These are phyloP conservation scores for Haliclystus octoradiatus DNA, from an alignment of 30 jellyfish, hydroid and myxozoan species.

Conservation along the genomic window DNA sequence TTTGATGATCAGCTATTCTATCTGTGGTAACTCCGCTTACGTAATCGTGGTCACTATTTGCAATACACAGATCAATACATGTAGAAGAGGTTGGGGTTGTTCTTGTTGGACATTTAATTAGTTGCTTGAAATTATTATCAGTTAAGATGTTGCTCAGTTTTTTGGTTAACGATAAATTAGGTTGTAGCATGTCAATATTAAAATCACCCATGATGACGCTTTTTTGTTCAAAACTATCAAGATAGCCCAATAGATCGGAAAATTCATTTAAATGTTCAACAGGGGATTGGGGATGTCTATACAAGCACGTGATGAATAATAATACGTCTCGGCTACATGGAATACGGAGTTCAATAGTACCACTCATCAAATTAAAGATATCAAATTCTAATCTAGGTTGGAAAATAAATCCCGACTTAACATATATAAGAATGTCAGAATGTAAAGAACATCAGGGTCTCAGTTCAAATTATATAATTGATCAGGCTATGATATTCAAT, in stretches of 20 bases:
- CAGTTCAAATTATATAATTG: no score
- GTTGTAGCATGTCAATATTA: not conserved
- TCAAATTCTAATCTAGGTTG: not conserved
- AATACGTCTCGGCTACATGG: not conserved
- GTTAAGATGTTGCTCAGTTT: no score
- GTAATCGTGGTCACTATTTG: no score
- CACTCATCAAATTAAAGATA: not conserved
- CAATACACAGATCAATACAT: no score
- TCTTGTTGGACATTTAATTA: no score
- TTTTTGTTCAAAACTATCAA: not conserved
- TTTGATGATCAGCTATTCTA: no score
- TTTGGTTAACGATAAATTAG: no score
- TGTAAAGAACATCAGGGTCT: no score
- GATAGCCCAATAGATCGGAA: not conserved
- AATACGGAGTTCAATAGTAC: not conserved
- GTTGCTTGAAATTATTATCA: no score
- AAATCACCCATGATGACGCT: not conserved
- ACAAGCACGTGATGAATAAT: not conserved
- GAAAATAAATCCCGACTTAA: not conserved
- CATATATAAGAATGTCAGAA: not conserved
- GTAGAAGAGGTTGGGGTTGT: no score
- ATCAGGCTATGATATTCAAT: no score
- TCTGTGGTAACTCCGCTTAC: no score
- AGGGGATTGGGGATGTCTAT: not conserved
- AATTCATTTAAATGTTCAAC: not conserved